Percentiles rank a stretch among this genome's conserved stretches.
phyloP scores from a whole-genome alignment of 37 sponge, comb jelly and placozoan genomes.

The Hexactinellida sp. region DNA sequence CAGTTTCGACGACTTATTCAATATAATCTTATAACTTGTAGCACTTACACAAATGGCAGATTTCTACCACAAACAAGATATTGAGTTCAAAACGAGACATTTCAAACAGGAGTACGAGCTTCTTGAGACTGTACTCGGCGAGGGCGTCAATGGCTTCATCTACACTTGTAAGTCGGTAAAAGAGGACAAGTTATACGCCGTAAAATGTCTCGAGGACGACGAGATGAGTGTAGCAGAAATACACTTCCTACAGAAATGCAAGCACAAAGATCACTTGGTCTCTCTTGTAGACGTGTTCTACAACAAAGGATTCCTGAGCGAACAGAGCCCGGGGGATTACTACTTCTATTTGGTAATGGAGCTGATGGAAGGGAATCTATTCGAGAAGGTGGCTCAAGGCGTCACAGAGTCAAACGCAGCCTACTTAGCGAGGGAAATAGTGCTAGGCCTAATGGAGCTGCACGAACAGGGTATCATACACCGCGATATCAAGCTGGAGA shows the following conservation, averaged over 20 bases:
- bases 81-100: not conserved
- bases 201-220: not conserved
- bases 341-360: conserved; percentile 14
- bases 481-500: not conserved
- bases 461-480: not conserved
- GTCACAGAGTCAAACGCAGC: not conserved
- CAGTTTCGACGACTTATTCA: too few relatives aligned
- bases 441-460: not conserved
- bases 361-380: not conserved
- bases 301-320: not conserved
- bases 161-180: not conserved
- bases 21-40: too few relatives aligned
- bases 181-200: not conserved
- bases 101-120: not conserved
- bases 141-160: not conserved
- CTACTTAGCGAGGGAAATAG: not conserved
- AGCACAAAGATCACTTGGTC: not conserved
- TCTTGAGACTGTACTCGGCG: not conserved
- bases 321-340: not conserved
- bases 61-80: not conserved
- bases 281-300: not conserved
- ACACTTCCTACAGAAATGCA: not conserved
- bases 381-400: not conserved
- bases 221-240: not conserved
- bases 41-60: too few relatives aligned